Base-by-base conservation (phyloP, 2,888 invertebrate genomes). In the Drosophila pseudotakahashii region DNA sequence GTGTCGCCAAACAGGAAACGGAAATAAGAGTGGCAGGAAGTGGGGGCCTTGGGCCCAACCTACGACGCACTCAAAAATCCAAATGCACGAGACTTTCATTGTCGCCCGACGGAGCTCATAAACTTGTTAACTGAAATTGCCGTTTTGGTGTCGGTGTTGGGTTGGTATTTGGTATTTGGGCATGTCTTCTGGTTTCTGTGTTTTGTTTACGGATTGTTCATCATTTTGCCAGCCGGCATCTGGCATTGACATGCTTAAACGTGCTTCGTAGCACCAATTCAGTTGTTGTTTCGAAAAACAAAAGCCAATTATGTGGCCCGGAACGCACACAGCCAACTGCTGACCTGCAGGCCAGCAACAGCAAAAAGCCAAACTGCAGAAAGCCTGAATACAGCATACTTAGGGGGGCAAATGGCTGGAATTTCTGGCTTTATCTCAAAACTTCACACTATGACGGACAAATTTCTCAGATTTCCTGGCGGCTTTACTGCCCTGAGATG, bases 41-140 rank as follows among this genome's bases (percentile, higher is more conserved):
- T 44, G 34, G 36, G 19, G 26, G 14, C 7, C 7, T 30, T 34
- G 44, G 48, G 37, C 32, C 26, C 13, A 41, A 14, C 32, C 32
- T 19, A 37, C 62, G 37, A 52, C 34, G 59, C 63, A 78, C 76
- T 76, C 59, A 71, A 68, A 71, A 73, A 62, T 70, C 61, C 42
- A 59, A 77, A 81, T 72, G 74, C 78, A 71, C 37, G 71, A 45
- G 63, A 45, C 50, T 61, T 36, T 55, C 58, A 62, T 76, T 71
- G 72, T 58, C 60, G 41, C n/a, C 45, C 50, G 51, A 54, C 55
- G 64, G 44, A 70, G 54, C 79, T 78, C 85, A 81, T 80, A 82
- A 80, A 67, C 82, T 80, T 75, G 85, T 78, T 81, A 85, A 75
- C 77, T 70, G 64, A 69, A 78, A 81, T 79, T 76, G 74, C 71